phyloP scores from a whole-genome alignment of 1,140 invertebrate species.

The Acromyrmex charruanus region DNA sequence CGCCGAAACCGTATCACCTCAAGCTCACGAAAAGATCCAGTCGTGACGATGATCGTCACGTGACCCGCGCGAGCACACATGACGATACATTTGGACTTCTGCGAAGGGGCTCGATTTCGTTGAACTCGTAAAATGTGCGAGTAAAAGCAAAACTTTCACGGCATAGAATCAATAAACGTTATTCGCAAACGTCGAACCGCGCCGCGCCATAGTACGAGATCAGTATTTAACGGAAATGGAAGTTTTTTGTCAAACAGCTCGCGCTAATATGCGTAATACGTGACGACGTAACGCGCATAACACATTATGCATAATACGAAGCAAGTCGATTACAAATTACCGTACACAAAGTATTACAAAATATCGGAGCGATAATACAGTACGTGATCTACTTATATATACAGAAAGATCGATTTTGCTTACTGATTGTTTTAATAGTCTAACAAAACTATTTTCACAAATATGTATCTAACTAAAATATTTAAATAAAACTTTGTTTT shows the following conservation, averaged over 20 bases:
- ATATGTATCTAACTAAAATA: no score
- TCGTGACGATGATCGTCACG: conserved; percentile 33
- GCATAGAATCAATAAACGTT: conserved; percentile 70
- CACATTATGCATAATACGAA: background rate
- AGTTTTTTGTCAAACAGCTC: conserved; percentile 16
- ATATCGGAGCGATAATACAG: background rate
- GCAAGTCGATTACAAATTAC: background rate
- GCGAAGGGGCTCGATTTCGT: conserved; percentile 67
- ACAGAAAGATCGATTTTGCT: no score
- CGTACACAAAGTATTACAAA: no score
- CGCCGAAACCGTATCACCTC: conserved; percentile 85
- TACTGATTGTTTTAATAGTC: no score
- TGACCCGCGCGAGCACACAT: conserved; percentile 14
- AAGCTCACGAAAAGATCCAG: conserved; percentile 64
- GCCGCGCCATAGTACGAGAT: background rate
- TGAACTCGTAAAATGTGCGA: conserved; percentile 67
- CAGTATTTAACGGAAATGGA: conserved; percentile 20
- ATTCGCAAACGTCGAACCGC: conserved; percentile 18
- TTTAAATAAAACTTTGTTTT: no score
- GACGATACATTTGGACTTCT: conserved; percentile 71
- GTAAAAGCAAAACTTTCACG: conserved; percentile 69
- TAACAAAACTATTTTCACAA: no score
- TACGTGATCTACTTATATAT: background rate
- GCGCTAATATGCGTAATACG: background rate
- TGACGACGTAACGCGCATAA: background rate